Evolutionary conservation across 2,888 invertebrate genomes (phyloP), one percentile per base, ranked within the genome.

Genomic region (Hirtodrosophila histrioides): DNA sequence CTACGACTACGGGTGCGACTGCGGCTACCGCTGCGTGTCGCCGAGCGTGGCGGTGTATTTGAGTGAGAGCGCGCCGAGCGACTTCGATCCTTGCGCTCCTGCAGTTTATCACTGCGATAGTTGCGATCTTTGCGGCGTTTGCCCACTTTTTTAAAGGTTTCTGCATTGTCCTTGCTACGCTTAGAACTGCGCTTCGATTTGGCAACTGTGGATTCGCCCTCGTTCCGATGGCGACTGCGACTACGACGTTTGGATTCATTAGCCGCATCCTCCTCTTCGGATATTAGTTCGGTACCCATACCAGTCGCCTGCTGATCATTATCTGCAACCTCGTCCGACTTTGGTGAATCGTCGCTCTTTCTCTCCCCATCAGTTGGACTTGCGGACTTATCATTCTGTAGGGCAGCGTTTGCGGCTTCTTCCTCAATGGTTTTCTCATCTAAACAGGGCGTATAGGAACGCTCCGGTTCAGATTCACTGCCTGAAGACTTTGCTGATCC

Each of bases 101-200:
- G 53, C 17, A 78, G 83, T 57, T 94, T 94, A 46, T 95, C 95
- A 2, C 95, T 94, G 6, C 97, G 93, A 88, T 97, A 97, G 85
- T 94, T 96, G 65, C 95, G 92, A 83, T 95, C 96, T 89, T 95
- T 96, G 17, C 94, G 94, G 75, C 93, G 95, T 90, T 95, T 96
- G 43, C 95, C 95, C 9, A 96, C 92, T 89, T 97, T 97, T 86
- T 97, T 97, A 93, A 97, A 97, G 0, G 85, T 75, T 86, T 94
- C 94, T 45, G 94, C 93, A 63, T 92, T 93, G 12, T 89, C 86
- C 41, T 76, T 75, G 4, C 71, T 72, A 3, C 82, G 86, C 17
- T 78, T 89, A 5, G 57, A 43, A 29, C 45, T 69, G 4, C 80
- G 79, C 35, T 71, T 75, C 3, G 80, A 48, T 48, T 78, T 88